Evolutionary conservation across 1,140 invertebrate genomes (phyloP).

Genomic region (Fopius arisanus): DNA sequence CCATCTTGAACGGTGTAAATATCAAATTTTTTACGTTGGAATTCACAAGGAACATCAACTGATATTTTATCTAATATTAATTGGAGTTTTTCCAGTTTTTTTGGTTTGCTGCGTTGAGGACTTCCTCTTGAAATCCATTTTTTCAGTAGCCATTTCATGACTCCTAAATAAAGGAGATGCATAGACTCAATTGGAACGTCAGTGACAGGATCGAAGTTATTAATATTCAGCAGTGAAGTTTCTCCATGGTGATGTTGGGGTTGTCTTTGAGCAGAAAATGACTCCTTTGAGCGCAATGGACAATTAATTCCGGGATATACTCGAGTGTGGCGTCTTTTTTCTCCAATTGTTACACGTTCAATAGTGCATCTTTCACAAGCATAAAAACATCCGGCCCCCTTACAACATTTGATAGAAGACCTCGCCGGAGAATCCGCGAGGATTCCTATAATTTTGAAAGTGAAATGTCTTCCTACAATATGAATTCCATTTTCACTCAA

Average conservation of each 20-base stretch:
- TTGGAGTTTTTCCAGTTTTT: constrained; percentile 10
- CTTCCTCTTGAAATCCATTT: constrained; percentile 24
- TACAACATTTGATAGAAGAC: not conserved
- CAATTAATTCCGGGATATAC: not conserved
- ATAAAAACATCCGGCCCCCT: not conserved
- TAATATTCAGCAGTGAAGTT: constrained; percentile 25
- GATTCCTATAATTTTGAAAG: not conserved
- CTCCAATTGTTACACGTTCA: not conserved
- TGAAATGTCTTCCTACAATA: not conserved
- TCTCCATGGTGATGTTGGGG: constrained; percentile 27
- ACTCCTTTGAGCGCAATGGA: constrained; percentile 30
- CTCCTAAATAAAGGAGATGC: constrained; percentile 33
- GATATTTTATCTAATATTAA: not conserved
- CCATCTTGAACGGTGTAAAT: constrained; percentile 19
- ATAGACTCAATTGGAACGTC: constrained; percentile 34
- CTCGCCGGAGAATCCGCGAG: not conserved
- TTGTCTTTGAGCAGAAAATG: constrained; percentile 33
- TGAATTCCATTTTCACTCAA: not conserved
- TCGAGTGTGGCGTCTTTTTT: constrained; percentile 29
- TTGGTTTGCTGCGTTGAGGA: constrained; percentile 17
- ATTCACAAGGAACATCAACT: constrained; percentile 26
- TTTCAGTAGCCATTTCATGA: constrained; percentile 35
- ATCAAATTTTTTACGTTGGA: constrained; percentile 28
- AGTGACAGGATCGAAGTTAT: constrained; percentile 29
- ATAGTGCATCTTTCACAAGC: no score